Conservation (phyloP, 1,140 invertebrate species). For the Bemisia tabaci region DNA sequence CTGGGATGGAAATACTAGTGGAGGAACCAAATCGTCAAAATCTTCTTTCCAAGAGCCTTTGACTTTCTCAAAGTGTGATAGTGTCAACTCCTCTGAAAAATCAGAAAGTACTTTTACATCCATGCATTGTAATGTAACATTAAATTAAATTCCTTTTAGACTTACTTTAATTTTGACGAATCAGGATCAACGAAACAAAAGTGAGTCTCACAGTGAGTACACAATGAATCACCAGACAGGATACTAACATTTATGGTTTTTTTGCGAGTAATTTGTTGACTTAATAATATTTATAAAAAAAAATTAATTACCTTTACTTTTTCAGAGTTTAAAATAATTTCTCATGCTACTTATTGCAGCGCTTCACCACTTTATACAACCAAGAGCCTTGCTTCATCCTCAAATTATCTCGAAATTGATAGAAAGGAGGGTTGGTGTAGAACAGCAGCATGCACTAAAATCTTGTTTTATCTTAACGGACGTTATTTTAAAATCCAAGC, state of each 20-base stretch:
- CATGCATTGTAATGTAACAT: conserved; percentile 5
- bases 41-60: conserved; percentile 74
- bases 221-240: neutral
- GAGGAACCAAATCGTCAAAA: conserved; percentile 66
- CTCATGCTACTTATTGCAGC: too few species aligned
- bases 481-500: neutral
- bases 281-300: too few species aligned
- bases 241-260: too few species aligned
- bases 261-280: too few species aligned
- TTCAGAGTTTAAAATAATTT: too few species aligned
- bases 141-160: conserved; percentile 3
- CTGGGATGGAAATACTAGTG: conserved; percentile 66
- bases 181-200: neutral
- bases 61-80: conserved; percentile 48
- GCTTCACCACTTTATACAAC: too few species aligned
- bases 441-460: too few species aligned
- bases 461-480: neutral
- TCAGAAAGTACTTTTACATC: conserved; percentile 12
- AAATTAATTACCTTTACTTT: too few species aligned
- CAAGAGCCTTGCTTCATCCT: too few species aligned
- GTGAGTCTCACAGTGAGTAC: neutral
- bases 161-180: neutral
- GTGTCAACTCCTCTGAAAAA: conserved; percentile 58
- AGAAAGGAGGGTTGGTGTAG: too few species aligned
- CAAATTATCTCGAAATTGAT: too few species aligned